Conservation (phyloP, 2,797 vertebrate genomes). For the Gymnopithys bicolor region DNA sequence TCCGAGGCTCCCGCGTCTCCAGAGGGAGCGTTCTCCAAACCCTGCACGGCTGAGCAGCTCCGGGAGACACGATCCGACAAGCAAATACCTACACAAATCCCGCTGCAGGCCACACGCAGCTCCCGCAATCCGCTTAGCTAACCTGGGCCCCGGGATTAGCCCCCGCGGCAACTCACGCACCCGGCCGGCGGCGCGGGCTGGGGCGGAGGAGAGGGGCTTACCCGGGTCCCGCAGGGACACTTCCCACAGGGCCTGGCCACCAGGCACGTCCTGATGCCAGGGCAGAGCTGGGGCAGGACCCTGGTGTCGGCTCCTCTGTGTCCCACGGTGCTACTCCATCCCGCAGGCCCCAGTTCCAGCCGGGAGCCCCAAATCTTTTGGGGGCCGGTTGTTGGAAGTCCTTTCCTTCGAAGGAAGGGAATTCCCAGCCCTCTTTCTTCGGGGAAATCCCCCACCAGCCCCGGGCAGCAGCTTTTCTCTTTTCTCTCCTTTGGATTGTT, state of each 20-base stretch:
- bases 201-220: background rate
- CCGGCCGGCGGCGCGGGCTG: background rate
- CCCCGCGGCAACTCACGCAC: background rate
- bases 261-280: background rate
- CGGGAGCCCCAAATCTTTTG: background rate
- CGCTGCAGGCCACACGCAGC: slow-evolving; percentile 41
- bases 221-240: background rate
- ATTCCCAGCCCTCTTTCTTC: slow-evolving; percentile 31
- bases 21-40: slow-evolving; percentile 47
- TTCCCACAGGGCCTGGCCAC: background rate
- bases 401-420: slow-evolving; percentile 42
- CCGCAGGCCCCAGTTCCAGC: accelerated
- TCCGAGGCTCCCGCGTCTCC: slow-evolving; percentile 30
- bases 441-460: slow-evolving; percentile 58
- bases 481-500: background rate
- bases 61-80: background rate
- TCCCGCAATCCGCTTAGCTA: background rate
- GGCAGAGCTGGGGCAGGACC: background rate
- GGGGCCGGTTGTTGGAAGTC: slow-evolving; percentile 10
- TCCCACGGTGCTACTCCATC: background rate
- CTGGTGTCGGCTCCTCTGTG: accelerated
- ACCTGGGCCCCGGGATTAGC: background rate
- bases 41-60: slow-evolving; percentile 7
- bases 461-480: slow-evolving; percentile 14
- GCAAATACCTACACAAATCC: slow-evolving; percentile 43